Percentiles rank a stretch among this genome's conserved stretches.
Evolutionary conservation across 2,797 vertebrate genomes (phyloP).

Genomic region (Hipposideros larvatus): DNA sequence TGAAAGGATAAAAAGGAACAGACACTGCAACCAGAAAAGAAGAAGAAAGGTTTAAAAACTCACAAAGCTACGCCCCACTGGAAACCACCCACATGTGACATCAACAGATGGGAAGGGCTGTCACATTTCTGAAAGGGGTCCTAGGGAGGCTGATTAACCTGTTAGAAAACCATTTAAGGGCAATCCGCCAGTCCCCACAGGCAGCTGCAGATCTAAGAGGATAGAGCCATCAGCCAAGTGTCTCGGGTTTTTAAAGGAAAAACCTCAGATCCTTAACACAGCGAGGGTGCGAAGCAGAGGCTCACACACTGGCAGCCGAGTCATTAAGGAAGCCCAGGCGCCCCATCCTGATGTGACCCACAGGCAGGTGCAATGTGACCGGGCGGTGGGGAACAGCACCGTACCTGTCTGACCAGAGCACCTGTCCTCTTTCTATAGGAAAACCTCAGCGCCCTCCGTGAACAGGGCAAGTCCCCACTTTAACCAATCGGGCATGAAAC

Average conservation of each 20-base stretch:
- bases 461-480: neutral
- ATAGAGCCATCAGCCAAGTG: neutral
- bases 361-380: neutral
- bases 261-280: neutral
- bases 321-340: neutral
- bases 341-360: fast-evolving
- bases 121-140: neutral
- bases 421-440: neutral
- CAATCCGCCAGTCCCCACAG: neutral
- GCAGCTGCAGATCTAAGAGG: neutral
- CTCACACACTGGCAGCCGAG: neutral
- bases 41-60: neutral
- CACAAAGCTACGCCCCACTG: neutral
- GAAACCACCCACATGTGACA: neutral
- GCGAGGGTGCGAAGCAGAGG: too few species aligned
- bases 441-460: neutral
- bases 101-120: neutral
- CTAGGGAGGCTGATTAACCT: neutral
- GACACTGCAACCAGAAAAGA: neutral
- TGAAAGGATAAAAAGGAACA: neutral
- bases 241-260: neutral
- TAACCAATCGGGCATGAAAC: neutral
- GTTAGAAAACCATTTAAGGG: neutral
- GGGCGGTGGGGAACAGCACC: fast-evolving
- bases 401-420: neutral